phyloP scores from a whole-genome alignment of 2,113 vertebrate genomes.

The Pica pica region DNA sequence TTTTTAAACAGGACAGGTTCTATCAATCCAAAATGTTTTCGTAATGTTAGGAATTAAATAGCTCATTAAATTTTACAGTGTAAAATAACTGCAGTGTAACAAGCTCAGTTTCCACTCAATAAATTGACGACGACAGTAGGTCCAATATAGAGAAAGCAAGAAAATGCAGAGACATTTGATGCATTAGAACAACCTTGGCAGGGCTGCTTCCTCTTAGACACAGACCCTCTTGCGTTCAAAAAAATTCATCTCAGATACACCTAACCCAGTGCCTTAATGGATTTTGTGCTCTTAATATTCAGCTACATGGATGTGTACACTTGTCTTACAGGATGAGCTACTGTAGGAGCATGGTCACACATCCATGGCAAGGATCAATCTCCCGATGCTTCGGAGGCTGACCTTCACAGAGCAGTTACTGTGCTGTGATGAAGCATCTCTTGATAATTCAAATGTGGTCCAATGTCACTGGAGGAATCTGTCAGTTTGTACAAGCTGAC shows the following conservation, averaged over 20 bases:
- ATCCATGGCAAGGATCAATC: not conserved
- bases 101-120: constrained; percentile 4
- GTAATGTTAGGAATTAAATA: not conserved
- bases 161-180: not conserved
- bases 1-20: not conserved
- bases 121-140: not conserved
- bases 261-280: not conserved
- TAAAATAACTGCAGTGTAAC: not conserved
- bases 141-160: not conserved
- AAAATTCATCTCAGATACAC: not conserved
- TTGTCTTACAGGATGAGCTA: not conserved
- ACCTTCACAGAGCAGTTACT: not conserved
- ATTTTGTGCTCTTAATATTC: not conserved
- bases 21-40: not conserved
- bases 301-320: not conserved
- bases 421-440: not conserved
- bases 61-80: not conserved
- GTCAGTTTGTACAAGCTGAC: not conserved
- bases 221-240: not conserved
- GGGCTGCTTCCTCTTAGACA: not conserved
- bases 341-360: not conserved
- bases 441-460: not conserved
- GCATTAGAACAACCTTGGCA: not conserved
- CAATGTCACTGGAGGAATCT: not conserved
- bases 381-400: not conserved